Evolutionary conservation across 2,113 vertebrate genomes (phyloP).

Genomic region (human (Homo sapiens)): GRCh38 chr7:34242001-34242500

Average conservation of each 20-base stretch:
- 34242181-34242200: background rate
- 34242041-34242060: background rate
- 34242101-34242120: background rate
- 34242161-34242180: background rate
- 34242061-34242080: background rate
- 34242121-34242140: rapidly evolving
- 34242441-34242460: slow-evolving; percentile 51
- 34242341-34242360: slow-evolving; percentile 35
- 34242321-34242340: slow-evolving; percentile 46
- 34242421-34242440: background rate
- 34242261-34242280: slow-evolving; percentile 55
- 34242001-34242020: slow-evolving; percentile 33
- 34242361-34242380: slow-evolving; percentile 60
- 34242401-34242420: background rate
- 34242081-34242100: background rate
- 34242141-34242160: background rate
- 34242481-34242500: background rate
- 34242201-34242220: background rate
- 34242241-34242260: slow-evolving; percentile 37
- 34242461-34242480: slow-evolving; percentile 14
- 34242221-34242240: background rate
- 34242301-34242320: slow-evolving; percentile 53
- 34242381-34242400: slow-evolving; percentile 13
- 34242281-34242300: slow-evolving; percentile 25
- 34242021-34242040: background rate